phyloP scores from a whole-genome alignment of 2,888 invertebrate genomes.

The Leptopilina drosophilae region DNA sequence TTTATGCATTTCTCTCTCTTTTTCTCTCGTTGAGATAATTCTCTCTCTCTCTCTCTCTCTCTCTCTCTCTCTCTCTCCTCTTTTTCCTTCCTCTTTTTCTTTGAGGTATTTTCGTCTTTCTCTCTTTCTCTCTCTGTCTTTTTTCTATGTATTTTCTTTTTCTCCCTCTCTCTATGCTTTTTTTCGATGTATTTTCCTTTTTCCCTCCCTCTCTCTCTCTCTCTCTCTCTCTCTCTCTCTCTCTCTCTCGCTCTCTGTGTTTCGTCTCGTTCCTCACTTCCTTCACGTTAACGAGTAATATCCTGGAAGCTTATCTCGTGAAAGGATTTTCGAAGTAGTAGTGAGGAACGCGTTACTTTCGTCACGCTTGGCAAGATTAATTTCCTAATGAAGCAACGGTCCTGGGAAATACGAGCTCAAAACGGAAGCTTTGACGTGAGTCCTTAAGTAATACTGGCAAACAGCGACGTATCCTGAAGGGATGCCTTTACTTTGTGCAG shows the following conservation, averaged over 20 bases:
- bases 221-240: not conserved
- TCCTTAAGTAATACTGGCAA: not conserved
- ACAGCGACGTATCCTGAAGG: not conserved
- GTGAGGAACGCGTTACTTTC: conserved; percentile 34
- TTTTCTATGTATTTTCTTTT: no score
- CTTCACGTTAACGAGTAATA: conserved; percentile 36
- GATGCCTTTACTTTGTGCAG: not conserved
- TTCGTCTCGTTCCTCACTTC: conserved; percentile 17
- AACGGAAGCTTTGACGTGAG: conserved; percentile 31
- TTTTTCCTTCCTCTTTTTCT: not conserved
- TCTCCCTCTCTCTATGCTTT: not conserved
- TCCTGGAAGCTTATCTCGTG: conserved; percentile 38
- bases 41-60: not conserved
- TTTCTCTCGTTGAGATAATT: not conserved
- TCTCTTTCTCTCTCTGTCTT: no score
- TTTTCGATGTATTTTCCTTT: no score
- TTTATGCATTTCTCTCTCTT: not conserved
- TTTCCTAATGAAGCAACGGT: conserved; percentile 36
- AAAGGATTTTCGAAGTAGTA: conserved; percentile 25
- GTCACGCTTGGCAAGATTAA: conserved; percentile 33
- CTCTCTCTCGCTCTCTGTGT: conserved; percentile 4
- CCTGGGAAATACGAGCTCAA: conserved; percentile 36
- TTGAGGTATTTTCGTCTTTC: no score
- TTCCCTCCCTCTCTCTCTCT: not conserved
- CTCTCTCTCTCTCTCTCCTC: not conserved